These are phyloP conservation scores for Nyctibius grandis DNA, from an alignment of 2,797 vertebrate genomes.

Conservation along the genomic window DNA sequence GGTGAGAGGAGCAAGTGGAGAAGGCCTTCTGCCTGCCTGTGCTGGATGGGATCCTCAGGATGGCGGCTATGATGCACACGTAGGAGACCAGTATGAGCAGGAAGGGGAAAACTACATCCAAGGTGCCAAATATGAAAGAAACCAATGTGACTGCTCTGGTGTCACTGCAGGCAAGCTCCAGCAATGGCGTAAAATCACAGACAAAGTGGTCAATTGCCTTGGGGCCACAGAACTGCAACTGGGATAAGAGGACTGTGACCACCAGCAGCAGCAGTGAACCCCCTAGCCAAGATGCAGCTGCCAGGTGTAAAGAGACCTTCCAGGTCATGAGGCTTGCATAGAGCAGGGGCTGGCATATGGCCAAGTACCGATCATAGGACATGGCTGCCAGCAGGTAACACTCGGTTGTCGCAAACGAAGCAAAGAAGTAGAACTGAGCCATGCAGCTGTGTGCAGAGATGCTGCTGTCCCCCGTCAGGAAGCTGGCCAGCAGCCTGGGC, in stretches of 20 bases:
- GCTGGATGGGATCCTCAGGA: background rate
- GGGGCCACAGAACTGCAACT: background rate
- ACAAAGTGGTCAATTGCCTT: background rate
- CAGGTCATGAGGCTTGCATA: slow-evolving; percentile 1
- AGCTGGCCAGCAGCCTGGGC: no score
- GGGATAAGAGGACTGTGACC: background rate
- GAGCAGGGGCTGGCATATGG: background rate
- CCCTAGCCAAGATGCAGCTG: background rate
- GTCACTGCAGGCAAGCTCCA: background rate
- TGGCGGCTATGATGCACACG: background rate
- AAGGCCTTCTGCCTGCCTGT: background rate
- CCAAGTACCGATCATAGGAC: no score
- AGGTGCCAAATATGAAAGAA: background rate
- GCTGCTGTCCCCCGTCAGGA: no score
- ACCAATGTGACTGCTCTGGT: background rate
- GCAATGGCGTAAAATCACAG: background rate
- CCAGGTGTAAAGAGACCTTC: background rate
- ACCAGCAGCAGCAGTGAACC: background rate
- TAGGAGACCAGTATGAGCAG: background rate
- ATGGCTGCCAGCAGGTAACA: no score
- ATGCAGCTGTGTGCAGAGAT: no score
- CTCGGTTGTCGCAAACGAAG: no score
- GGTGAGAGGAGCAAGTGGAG: background rate
- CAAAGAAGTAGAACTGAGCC: no score
- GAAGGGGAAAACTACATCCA: background rate